Base-by-base conservation (phyloP, 2,797 vertebrate genomes). In the Channa striata region DNA sequence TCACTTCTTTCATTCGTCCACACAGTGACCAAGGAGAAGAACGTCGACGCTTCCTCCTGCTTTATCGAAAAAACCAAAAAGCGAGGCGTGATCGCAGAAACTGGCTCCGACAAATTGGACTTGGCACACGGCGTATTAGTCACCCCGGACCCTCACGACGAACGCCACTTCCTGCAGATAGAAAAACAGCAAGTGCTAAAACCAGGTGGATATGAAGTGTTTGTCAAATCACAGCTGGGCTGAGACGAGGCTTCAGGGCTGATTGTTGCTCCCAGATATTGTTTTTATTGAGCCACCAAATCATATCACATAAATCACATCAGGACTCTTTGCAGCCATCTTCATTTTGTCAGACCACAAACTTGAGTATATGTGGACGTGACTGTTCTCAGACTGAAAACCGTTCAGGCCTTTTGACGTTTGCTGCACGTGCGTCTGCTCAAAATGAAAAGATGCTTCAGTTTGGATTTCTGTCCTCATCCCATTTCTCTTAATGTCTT, bases 101-200 rank as follows among this genome's bases (percentile, higher is more conserved):
- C 40, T 13, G 21, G 43, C 59, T 53, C 66, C 66, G 72, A 83
- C 71, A 82, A 72, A 89, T 87, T 67, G 51, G 74, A 60, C 49
- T 21, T 65, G 80, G 56, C 69, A 62, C 49, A 12, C 13, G 30
- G 60, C 1, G 40, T 71, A 68, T 81, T 74, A 60, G 37, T 46
- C 53, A 54, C 59, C 52, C 8, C 4, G 36, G 43, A 60, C 47
- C 25, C 16, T 51, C n/a, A 12, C 17, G 1, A 40, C 56, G 42
- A 58, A 68, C 21, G 42, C 39, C 39, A 39, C 58, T 44, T 39
- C 40, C 25, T 46, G 8, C 56, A 72, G 71, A 82, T 17, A 56
- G 54, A 71, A 74, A 74, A 49, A 36, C 23, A 53, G 62, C 34
- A 1, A 16, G 48, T 37, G 52, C 8, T 2, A 42, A 36, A 47